Evolutionary conservation across 37 sponge, comb jelly and placozoan species (phyloP).

Genomic region (Sycon ciliatum): DNA sequence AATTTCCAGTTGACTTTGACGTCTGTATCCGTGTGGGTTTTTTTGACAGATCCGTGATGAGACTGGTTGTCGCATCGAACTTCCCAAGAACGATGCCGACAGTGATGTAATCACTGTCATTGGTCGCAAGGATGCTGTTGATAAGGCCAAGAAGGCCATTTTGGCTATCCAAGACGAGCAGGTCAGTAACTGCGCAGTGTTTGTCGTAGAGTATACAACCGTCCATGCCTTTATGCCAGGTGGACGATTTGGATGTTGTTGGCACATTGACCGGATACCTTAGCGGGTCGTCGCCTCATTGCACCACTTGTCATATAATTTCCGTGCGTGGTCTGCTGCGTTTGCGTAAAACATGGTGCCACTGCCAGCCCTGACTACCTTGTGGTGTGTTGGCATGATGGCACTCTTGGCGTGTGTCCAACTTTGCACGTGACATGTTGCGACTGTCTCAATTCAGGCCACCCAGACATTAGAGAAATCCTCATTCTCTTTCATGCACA

Average conservation of each 20-base stretch:
- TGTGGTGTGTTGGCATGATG: too few species aligned
- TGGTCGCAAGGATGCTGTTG: conserved; percentile 70
- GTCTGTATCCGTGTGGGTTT: too few species aligned
- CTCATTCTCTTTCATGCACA: too few species aligned
- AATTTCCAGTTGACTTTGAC: too few species aligned
- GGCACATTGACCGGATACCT: background rate
- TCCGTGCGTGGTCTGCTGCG: too few species aligned
- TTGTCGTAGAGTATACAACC: background rate
- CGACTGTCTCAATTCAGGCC: too few species aligned
- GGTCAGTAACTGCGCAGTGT: conserved; percentile 32
- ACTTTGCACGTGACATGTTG: too few species aligned
- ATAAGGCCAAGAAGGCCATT: conserved; percentile 58
- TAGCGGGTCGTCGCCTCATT: background rate
- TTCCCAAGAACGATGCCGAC: conserved; percentile 66
- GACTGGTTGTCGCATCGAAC: conserved; percentile 64
- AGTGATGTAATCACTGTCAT: conserved; percentile 73
- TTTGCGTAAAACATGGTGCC: too few species aligned
- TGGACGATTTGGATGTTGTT: background rate
- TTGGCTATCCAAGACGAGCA: conserved; percentile 71
- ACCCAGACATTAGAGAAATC: too few species aligned
- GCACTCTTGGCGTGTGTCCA: too few species aligned
- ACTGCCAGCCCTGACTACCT: too few species aligned
- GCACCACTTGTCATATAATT: too few species aligned
- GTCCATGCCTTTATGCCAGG: background rate
- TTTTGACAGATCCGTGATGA: conserved; percentile 55